Base-by-base conservation (phyloP, 2,113 vertebrate genomes). In the Tympanuchus pallidicinctus region DNA sequence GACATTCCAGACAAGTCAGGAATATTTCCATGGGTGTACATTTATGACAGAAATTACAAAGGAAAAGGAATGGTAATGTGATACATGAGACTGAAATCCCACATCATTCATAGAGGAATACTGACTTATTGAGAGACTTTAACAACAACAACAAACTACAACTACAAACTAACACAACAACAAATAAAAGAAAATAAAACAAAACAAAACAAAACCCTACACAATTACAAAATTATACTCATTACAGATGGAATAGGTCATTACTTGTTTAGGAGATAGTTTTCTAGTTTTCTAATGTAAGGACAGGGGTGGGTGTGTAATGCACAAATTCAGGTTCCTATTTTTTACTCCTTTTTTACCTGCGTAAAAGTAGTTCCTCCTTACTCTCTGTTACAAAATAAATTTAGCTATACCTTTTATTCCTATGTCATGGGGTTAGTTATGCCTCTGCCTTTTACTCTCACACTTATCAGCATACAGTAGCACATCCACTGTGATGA, bases 401-500 rank as follows among this genome's bases (percentile, higher is more conserved):
- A 80, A 57, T 83, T 61, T 77, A 83, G 7, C 6, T 19, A 20
- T 47, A 16, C 6, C 13, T 76, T 64, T 72, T 6, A 15, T 22
- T 76, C 14, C 32, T 82, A 57, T 85, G 71, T 85, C 40, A 20
- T 27, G 25, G 18, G 40, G 82, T 48, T 8, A 36, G 36, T 48
- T 66, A 7, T 32, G 8, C 27, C 19, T 82, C 78, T 85, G n/a
- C 20, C 14, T 77, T 64, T 32, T 8, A 19, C 4, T 0, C 36
- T 82, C 45, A 57, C 50, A 82, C 13, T 10, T 28, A 27, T 5
- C 45, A 48, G 2, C 1, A 2, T 38, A 21, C 15, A 64, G 3
- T 43, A n/a, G 43, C 0, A 0, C 22, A 92, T 54, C 20, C 17
- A 13, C 2, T 1, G 20, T 13, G 13, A 67, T 40, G 20, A 43